Conservation (phyloP, 2,113 vertebrate species). For the Pangasianodon hypophthalmus region DNA sequence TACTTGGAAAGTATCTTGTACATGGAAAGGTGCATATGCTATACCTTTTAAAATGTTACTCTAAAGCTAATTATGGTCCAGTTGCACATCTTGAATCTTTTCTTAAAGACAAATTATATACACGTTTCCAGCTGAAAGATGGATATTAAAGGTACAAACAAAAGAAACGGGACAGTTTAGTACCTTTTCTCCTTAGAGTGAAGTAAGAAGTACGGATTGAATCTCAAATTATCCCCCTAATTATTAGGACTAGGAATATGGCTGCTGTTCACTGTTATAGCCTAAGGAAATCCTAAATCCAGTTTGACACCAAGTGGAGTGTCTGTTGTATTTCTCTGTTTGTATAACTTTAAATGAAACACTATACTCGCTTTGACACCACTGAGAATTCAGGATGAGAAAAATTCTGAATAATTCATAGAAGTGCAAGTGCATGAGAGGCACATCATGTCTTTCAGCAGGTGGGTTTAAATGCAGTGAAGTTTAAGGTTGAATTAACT, state of each 20-base stretch:
- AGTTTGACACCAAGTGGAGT: not conserved
- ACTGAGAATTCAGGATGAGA: not conserved
- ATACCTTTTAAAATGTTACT: not conserved
- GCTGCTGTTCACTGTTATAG: not conserved
- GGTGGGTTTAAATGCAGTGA: not conserved
- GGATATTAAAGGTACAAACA: not conserved
- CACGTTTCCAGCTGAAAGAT: not conserved
- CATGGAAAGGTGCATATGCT: not conserved
- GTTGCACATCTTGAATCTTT: not conserved
- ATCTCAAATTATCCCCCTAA: not conserved
- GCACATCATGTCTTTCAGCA: not conserved
- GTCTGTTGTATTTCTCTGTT: not conserved
- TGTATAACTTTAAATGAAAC: not conserved
- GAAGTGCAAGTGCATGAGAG: not conserved
- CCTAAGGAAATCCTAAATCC: not conserved
- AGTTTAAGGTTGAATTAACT: not conserved
- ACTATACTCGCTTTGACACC: not conserved
- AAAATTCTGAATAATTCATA: conserved; percentile 20
- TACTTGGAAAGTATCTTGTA: not conserved
- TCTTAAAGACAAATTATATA: not conserved
- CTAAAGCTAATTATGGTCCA: not conserved
- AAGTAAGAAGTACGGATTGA: not conserved
- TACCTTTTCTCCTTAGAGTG: not conserved
- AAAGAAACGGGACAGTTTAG: not conserved
- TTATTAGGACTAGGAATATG: too few species aligned